Evolutionary conservation across 2,113 vertebrate species (phyloP), one percentile per base, ranked within the genome.

Genomic region (Chaenogobius annularis): DNA sequence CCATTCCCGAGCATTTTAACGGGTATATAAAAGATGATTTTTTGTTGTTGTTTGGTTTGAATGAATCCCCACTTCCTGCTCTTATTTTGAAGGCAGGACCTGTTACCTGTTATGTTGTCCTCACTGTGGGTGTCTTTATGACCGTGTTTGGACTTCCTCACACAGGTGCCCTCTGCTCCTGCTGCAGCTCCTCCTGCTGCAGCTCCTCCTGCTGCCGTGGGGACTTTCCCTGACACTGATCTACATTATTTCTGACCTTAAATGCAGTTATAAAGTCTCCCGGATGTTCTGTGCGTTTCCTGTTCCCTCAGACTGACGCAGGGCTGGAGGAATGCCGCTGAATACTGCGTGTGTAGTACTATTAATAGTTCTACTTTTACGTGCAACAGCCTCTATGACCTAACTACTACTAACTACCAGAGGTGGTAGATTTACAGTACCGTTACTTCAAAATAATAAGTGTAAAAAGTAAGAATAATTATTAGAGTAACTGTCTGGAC

Each of bases 281-380:
- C n/a, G 17, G 50, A 54, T 54, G 50, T 54, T 17, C 2, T n/a
- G 50, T 19, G 50, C 8, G 50, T 52, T 52, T 52, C 50, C 50
- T 20, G 50, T 10, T 54, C 47, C 7, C 48, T 78, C 73, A 40
- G 52, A 82, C 73, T 66, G 71, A 77, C 86, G 40, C 44, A 82
- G 81, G 75, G 87, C 91, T 84, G 82, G 6, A 70, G 83, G 89
- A 92, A 89, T 87, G 89, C 83, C 75, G 89, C 87, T 76, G 64
- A 52, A 13, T 79, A 79, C 77, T 92, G 90, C 74, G 81, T 85
- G 91, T 92, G 40, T 46, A 91, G 75, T 9, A 35, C 31, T 23
- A 74, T 59, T 74, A 47, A 74, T 70, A 66, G 54, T 20, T 40
- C 8, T 40, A 40, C 37, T 20, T 7, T 40, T 40, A 40, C 37